phyloP scores from a whole-genome alignment of 2,888 invertebrate species.

The Agelastica alni region DNA sequence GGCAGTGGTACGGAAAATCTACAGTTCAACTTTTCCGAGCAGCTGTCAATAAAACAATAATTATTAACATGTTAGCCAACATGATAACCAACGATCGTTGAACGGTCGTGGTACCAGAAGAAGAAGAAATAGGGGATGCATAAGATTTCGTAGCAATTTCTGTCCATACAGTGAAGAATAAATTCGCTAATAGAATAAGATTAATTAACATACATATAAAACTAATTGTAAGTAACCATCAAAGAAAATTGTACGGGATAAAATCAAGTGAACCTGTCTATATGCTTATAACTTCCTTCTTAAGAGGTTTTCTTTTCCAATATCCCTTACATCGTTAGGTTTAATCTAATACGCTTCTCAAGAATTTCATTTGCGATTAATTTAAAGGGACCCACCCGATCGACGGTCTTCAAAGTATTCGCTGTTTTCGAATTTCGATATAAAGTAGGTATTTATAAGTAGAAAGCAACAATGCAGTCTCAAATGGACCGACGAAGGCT shows the following conservation, averaged over 20 bases:
- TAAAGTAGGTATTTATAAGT: slow-evolving; percentile 45
- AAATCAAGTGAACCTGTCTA: not conserved
- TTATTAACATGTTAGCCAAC: too few relatives aligned
- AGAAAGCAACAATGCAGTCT: slow-evolving; percentile 46
- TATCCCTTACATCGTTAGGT: slow-evolving; percentile 33
- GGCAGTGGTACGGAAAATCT: too few relatives aligned
- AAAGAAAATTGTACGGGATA: too few relatives aligned
- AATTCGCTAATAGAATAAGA: too few relatives aligned
- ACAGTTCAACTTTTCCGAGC: too few relatives aligned
- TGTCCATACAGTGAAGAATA: too few relatives aligned
- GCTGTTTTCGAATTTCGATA: slow-evolving; percentile 28
- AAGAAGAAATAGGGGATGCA: too few relatives aligned
- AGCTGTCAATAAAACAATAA: too few relatives aligned
- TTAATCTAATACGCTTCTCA: slow-evolving; percentile 47
- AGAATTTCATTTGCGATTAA: slow-evolving; percentile 55
- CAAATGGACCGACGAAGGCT: slow-evolving; percentile 47
- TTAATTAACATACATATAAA: not conserved
- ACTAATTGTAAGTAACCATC: too few relatives aligned
- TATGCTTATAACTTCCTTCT: not conserved
- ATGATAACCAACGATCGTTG: too few relatives aligned
- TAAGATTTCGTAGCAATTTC: too few relatives aligned
- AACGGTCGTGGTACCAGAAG: too few relatives aligned
- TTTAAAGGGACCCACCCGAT: slow-evolving; percentile 45
- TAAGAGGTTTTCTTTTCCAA: not conserved
- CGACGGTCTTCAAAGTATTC: slow-evolving; percentile 43